Percentiles rank a stretch among this genome's conserved stretches.
phyloP scores from a whole-genome alignment of 2,113 vertebrate species.

The Oryzias celebensis region DNA sequence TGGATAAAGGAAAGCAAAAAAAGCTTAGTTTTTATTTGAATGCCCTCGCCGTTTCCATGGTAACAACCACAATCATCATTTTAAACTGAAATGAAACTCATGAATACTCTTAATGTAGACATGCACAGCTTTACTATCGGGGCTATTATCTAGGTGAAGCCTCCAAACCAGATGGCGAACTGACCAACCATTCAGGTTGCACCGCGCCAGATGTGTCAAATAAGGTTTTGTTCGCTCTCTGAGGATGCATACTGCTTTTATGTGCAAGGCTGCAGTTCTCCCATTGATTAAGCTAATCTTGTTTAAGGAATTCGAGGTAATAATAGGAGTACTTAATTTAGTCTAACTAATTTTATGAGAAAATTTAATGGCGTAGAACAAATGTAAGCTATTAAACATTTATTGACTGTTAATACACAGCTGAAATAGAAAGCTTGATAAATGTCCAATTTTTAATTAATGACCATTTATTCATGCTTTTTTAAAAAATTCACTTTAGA shows the following conservation, averaged over 20 bases:
- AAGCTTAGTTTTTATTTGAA: background rate
- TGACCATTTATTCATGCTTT: background rate
- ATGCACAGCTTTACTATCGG: constrained; percentile 16
- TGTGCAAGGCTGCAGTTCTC: constrained; percentile 19
- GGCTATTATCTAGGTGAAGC: constrained; percentile 62
- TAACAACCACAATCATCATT: too few relatives aligned
- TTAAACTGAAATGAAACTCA: too few relatives aligned
- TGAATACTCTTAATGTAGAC: too few relatives aligned
- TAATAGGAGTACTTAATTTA: constrained; percentile 4
- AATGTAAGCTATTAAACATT: constrained; percentile 1
- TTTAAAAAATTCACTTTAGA: background rate
- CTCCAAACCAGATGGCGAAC: constrained; percentile 59
- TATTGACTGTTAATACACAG: background rate
- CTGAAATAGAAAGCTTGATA: background rate
- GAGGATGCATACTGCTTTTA: constrained; percentile 20
- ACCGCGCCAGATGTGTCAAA: constrained; percentile 44
- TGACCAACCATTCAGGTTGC: constrained; percentile 51
- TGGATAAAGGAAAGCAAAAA: background rate
- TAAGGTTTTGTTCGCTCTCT: constrained; percentile 44
- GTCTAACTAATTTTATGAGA: background rate
- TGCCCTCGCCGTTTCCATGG: background rate
- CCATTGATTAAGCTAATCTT: constrained; percentile 2
- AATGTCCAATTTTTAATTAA: too few relatives aligned
- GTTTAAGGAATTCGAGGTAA: constrained; percentile 2
- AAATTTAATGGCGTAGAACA: background rate